phyloP scores from a whole-genome alignment of 2,113 vertebrate genomes.

The Zeus faber region DNA sequence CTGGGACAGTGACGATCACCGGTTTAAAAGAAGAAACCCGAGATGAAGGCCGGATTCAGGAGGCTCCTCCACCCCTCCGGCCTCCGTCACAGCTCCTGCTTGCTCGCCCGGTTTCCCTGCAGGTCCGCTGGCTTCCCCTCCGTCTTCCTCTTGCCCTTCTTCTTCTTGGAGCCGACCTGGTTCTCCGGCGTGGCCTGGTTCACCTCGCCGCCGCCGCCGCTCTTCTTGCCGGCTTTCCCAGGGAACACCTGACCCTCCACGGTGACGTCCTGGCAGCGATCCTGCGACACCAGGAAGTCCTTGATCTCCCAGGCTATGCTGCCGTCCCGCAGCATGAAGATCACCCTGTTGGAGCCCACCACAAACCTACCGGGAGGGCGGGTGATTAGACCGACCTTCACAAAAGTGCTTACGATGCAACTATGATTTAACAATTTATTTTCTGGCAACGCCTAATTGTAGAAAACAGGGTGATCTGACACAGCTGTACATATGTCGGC shows the following conservation, averaged over 20 bases:
- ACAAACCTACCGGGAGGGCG: conserved; percentile 80
- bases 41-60: too few relatives aligned
- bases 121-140: conserved; percentile 51
- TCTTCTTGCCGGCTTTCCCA: conserved; percentile 80
- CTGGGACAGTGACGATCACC: too few relatives aligned
- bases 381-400: neutral
- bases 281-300: conserved; percentile 88
- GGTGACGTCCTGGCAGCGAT: conserved; percentile 90
- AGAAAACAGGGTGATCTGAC: too few relatives aligned
- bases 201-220: too few relatives aligned
- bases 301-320: conserved; percentile 95
- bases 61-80: neutral
- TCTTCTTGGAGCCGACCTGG: conserved; percentile 75
- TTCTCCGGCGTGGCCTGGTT: conserved; percentile 69
- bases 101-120: conserved; percentile 76
- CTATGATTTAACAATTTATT: too few relatives aligned
- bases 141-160: conserved; percentile 67
- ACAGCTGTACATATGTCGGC: too few relatives aligned
- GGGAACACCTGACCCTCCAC: conserved; percentile 96
- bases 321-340: conserved; percentile 97
- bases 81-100: conserved; percentile 81
- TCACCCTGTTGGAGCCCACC: conserved; percentile 93
- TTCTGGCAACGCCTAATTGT: too few relatives aligned
- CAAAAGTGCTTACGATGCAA: too few relatives aligned
- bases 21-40: too few relatives aligned